Evolutionary conservation across 2,113 vertebrate species (phyloP).

Genomic region (Macquaria australasica): DNA sequence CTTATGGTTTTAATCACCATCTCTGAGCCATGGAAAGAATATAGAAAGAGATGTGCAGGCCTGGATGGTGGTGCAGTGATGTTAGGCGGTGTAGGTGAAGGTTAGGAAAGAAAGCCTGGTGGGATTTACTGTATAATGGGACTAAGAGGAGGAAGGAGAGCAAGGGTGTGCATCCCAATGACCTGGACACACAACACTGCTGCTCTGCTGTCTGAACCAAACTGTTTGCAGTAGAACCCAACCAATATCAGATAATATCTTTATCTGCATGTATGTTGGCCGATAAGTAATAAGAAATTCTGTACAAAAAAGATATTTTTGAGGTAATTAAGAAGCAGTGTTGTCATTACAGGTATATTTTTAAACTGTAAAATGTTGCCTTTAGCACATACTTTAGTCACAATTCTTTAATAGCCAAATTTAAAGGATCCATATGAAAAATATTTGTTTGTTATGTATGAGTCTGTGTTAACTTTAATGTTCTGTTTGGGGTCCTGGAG

Average conservation of each 20-base stretch:
- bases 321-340: not conserved
- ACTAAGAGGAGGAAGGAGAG: slow-evolving; percentile 31
- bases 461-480: not conserved
- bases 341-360: not conserved
- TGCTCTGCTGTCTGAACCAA: slow-evolving; percentile 17
- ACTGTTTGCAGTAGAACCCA: not conserved
- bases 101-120: slow-evolving; percentile 53
- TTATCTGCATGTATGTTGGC: not conserved
- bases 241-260: not conserved
- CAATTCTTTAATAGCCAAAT: not conserved
- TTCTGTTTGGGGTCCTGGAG: not conserved
- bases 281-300: not conserved
- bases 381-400: not conserved
- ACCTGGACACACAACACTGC: slow-evolving; percentile 22
- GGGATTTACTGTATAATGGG: slow-evolving; percentile 58
- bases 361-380: not conserved
- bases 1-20: slow-evolving; percentile 73
- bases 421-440: not conserved
- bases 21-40: slow-evolving; percentile 64
- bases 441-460: not conserved
- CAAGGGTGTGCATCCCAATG: slow-evolving; percentile 56
- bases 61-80: slow-evolving; percentile 49
- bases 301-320: not conserved
- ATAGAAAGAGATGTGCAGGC: slow-evolving; percentile 54
- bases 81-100: slow-evolving; percentile 53